A percentile compares a stretch with the other conserved stretches of the same genome.
Conservation (phyloP, 2,113 vertebrate genomes). For the Panthera tigris region DNA sequence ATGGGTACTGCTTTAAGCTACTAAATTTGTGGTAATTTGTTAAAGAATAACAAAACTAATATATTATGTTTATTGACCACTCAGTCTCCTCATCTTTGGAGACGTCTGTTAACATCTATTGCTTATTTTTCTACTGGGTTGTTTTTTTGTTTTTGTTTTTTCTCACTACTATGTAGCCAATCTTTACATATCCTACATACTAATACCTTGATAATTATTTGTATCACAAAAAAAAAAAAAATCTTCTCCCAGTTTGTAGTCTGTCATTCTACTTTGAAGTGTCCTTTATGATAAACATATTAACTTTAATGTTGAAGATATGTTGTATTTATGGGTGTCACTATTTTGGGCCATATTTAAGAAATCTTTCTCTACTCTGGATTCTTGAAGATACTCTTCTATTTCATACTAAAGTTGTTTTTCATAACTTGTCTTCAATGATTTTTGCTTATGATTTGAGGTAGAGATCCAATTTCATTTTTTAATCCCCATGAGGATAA, state of each 20-base stretch:
- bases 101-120: not conserved
- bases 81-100: not conserved
- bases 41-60: not conserved
- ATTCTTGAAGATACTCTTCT: not conserved
- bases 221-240: not conserved
- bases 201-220: not conserved
- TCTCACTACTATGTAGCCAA: not conserved
- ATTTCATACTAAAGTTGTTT: not conserved
- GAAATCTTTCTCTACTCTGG: not conserved
- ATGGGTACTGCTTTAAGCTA: not conserved
- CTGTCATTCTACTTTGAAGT: not conserved
- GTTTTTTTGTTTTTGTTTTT: not conserved
- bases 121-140: not conserved
- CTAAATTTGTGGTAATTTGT: not conserved
- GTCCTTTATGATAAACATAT: not conserved
- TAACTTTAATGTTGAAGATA: conserved; percentile 5
- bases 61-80: not conserved
- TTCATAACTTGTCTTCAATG: not conserved
- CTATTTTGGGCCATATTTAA: not conserved
- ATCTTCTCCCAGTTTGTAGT: not conserved
- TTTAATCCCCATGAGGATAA: not conserved
- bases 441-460: not conserved
- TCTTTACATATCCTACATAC: not conserved
- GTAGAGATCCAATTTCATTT: not conserved
- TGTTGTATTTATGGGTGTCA: not conserved